Base-by-base conservation (phyloP, 1,140 invertebrate species). In the Venturia canescens region DNA sequence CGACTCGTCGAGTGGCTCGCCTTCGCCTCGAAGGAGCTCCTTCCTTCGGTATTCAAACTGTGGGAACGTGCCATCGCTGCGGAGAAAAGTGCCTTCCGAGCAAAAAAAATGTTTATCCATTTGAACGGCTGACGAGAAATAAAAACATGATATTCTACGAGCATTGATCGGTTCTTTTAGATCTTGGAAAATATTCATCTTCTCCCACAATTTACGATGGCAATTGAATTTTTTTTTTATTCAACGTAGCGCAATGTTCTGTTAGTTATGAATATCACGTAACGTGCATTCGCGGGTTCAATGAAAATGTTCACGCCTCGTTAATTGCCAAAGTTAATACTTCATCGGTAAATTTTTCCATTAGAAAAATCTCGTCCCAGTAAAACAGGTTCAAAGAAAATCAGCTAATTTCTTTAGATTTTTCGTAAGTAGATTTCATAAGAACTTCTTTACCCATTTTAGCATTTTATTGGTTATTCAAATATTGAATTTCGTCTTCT, bases 51-150 rank as follows among this genome's bases (percentile, higher is more conserved):
- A 74, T 79, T 67, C 53, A 26, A 67, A 26, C 78, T 53, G 78
- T 79, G 78, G 78, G 66, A 70, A 70, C 70, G 67, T 71, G 67
- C 27, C 75, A 77, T 60, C 57, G 57, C 2, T 63, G 66, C 38
- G 29, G 66, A 79, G 44, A 79, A 29, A 70, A 67, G 63, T 78
- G 23, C 34, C 60, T 29, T n/a, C 50, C 5, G 16, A 48, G 13
- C 18, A 34, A 34, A 67, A 78, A 44, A 69, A 69, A 29, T n/a
- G 23, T 31, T 69, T 27, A 13, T 23, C 60, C 15, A 53, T 53
- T 53, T 53, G 3, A 16, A 53, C 3, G 48, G 48, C 15, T 53
- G 2, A 53, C 48, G 48, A 53, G 4, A n/a, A 53, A 53, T 53
- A 15, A n/a, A 15, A 53, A 53, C 48, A 53, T 3, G 48, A 7